Evolutionary conservation across 1,140 invertebrate species (phyloP).

Genomic region (Rhagoletis pomonella): DNA sequence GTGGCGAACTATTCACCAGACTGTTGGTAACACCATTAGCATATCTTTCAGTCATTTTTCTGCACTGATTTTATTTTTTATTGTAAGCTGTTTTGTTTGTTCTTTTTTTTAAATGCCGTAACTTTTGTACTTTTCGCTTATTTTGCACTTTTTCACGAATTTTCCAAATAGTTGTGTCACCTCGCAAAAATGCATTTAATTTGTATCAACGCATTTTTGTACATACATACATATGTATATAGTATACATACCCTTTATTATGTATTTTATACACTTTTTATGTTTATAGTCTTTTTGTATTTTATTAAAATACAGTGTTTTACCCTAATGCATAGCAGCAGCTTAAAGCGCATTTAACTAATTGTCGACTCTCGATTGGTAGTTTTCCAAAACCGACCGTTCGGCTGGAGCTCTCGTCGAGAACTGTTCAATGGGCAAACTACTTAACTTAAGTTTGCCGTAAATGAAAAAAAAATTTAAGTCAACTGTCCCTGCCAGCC

Average conservation of each 20-base stretch:
- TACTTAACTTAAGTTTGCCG: background rate
- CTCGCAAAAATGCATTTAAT: background rate
- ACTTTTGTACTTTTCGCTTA: slow-evolving; percentile 3
- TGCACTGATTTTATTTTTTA: background rate
- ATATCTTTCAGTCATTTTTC: slow-evolving; percentile 68
- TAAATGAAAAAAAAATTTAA: slow-evolving; percentile 5
- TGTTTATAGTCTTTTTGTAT: background rate
- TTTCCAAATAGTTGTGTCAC: background rate
- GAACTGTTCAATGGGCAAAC: background rate
- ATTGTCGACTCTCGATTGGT: background rate
- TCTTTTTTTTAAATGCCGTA: background rate
- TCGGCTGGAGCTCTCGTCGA: background rate
- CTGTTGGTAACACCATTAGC: slow-evolving; percentile 68
- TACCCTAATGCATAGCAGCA: background rate
- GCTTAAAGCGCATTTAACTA: background rate
- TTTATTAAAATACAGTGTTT: background rate
- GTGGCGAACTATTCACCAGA: slow-evolving; percentile 59
- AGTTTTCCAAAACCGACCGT: background rate
- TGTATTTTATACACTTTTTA: background rate
- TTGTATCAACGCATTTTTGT: background rate
- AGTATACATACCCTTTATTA: too few species aligned
- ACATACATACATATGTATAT: background rate
- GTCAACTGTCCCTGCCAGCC: too few species aligned
- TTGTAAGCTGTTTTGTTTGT: slow-evolving; percentile 36
- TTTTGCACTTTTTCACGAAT: background rate